A percentile compares a stretch with the other conserved stretches of the same genome.
Evolutionary conservation across 2,888 invertebrate species (phyloP).

Genomic region (Dolichomitus sp.): DNA sequence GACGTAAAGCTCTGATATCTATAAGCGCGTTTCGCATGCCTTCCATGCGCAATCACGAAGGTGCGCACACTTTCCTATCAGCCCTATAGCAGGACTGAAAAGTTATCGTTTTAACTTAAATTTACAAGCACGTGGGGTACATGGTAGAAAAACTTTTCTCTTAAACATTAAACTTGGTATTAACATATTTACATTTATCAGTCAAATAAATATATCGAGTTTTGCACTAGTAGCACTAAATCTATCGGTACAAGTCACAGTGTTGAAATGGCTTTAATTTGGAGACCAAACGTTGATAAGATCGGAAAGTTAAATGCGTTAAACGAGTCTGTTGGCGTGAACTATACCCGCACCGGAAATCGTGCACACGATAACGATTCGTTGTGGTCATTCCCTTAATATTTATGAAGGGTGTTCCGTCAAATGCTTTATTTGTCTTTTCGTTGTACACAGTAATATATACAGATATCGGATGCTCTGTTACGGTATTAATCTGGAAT

Average conservation of each 20-base stretch:
- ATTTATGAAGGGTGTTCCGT: neutral
- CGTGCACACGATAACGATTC: neutral
- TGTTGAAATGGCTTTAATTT: slow-evolving; percentile 45
- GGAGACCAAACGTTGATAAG: slow-evolving; percentile 54
- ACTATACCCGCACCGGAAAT: slow-evolving; percentile 41
- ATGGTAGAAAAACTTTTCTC: slow-evolving; percentile 57
- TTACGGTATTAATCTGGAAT: slow-evolving; percentile 55
- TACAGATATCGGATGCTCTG: slow-evolving; percentile 55
- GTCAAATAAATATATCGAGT: slow-evolving; percentile 80
- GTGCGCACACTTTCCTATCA: slow-evolving; percentile 3
- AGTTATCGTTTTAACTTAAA: slow-evolving; percentile 31
- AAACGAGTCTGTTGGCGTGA: slow-evolving; percentile 37
- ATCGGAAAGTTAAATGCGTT: slow-evolving; percentile 59
- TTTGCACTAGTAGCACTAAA: slow-evolving; percentile 46
- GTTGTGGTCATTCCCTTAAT: neutral
- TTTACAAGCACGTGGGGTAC: slow-evolving; percentile 59
- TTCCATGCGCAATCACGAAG: slow-evolving; percentile 11
- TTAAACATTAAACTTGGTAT: slow-evolving; percentile 67
- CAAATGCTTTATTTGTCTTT: slow-evolving; percentile 12
- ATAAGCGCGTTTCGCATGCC: slow-evolving; percentile 20
- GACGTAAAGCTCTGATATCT: slow-evolving; percentile 44
- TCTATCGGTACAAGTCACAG: slow-evolving; percentile 11
- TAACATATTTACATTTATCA: slow-evolving; percentile 82
- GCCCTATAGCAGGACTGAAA: slow-evolving; percentile 33
- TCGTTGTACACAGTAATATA: slow-evolving; percentile 55